A percentile compares a stretch with the other conserved stretches of the same genome.
These are phyloP conservation scores for Stegana nigrithorax DNA, from an alignment of 2,888 invertebrate species.

Conservation along the genomic window DNA sequence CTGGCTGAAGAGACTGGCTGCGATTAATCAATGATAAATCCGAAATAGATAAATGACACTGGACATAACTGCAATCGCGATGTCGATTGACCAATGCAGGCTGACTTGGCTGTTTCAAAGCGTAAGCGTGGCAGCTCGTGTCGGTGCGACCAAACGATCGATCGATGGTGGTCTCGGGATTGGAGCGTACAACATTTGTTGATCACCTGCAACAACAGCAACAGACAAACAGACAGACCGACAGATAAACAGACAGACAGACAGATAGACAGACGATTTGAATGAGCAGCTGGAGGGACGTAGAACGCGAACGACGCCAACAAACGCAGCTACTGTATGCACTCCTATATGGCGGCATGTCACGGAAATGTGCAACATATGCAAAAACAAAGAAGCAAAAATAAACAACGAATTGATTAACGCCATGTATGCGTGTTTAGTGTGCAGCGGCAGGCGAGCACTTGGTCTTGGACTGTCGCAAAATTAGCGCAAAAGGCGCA, in stretches of 20 bases:
- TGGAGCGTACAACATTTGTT: conserved; percentile 10
- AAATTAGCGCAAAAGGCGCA: too few species aligned
- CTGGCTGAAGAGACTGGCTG: conserved; percentile 36
- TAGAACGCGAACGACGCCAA: not conserved
- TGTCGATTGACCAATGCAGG: conserved; percentile 47
- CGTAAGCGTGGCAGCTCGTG: not conserved
- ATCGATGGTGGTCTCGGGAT: conserved; percentile 13
- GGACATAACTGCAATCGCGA: conserved; percentile 33
- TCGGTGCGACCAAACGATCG: not conserved
- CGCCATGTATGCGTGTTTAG: conserved; percentile 10
- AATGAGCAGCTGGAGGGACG: not conserved
- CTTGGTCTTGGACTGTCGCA: too few species aligned
- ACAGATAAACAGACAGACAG: not conserved
- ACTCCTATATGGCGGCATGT: conserved; percentile 16
- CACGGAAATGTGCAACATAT: conserved; percentile 9
- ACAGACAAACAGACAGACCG: not conserved
- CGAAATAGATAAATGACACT: conserved; percentile 58
- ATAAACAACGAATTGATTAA: conserved; percentile 7
- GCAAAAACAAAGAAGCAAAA: too few species aligned
- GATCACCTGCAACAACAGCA: conserved; percentile 15
- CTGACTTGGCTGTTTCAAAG: conserved; percentile 40
- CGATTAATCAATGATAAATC: conserved; percentile 63
- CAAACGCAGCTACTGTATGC: conserved; percentile 8
- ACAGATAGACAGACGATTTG: not conserved
- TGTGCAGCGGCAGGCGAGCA: too few species aligned